Evolutionary conservation across 2,113 vertebrate genomes (phyloP).

Genomic region (Lethenteron reissneri): DNA sequence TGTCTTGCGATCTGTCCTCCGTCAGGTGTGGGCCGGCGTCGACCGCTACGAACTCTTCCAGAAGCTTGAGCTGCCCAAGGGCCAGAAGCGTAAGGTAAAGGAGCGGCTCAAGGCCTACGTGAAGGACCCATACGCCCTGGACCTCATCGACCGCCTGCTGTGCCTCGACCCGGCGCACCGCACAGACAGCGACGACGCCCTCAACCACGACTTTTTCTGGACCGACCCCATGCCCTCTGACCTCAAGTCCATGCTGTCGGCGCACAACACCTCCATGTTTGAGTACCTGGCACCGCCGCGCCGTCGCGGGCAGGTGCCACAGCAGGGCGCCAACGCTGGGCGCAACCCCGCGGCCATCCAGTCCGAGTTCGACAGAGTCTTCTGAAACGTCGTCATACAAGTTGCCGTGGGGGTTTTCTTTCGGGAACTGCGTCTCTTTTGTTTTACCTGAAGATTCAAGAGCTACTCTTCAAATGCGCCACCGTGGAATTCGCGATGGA

Average conservation of each 20-base stretch:
- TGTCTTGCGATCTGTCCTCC: background rate
- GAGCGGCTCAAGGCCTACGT: constrained; percentile 92
- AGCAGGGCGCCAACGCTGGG: constrained; percentile 72
- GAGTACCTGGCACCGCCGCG: constrained; percentile 79
- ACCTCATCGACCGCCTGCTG: constrained; percentile 82
- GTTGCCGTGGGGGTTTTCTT: background rate
- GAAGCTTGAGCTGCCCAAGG: constrained; percentile 85
- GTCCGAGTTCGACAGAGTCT: constrained; percentile 81
- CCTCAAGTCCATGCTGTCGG: constrained; percentile 94
- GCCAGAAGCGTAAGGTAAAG: constrained; percentile 92
- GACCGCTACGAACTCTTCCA: constrained; percentile 86
- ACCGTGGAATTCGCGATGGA: background rate
- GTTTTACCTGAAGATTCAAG: background rate
- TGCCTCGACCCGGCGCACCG: constrained; percentile 75
- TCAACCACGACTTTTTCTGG: constrained; percentile 99
- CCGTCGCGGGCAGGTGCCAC: constrained; percentile 66
- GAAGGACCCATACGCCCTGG: constrained; percentile 69
- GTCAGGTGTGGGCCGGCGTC: constrained; percentile 67
- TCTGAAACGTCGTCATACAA: constrained; percentile 24
- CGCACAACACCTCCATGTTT: constrained; percentile 95
- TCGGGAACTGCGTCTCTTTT: background rate
- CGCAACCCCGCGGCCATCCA: constrained; percentile 73
- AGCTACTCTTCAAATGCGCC: no score
- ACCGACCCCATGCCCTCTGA: constrained; percentile 95
- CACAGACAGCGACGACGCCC: constrained; percentile 67